A percentile compares a stretch with the other conserved stretches of the same genome.
These are phyloP conservation scores for Lethenteron reissneri DNA, from an alignment of 2,113 vertebrate species.

Conservation along the genomic window DNA sequence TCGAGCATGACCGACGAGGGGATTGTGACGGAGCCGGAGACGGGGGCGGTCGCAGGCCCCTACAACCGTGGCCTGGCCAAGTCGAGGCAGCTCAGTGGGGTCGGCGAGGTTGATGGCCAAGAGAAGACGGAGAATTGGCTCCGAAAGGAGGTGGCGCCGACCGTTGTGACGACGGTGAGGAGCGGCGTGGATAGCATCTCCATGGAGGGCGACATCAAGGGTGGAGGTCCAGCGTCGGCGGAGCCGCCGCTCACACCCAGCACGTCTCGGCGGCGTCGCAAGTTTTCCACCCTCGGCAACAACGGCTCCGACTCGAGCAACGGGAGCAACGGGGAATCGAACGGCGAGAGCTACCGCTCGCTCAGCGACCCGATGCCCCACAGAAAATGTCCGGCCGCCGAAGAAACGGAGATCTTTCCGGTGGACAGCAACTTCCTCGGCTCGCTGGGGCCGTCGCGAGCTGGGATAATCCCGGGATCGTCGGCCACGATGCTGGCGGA, in stretches of 20 bases:
- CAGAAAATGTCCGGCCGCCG: slow-evolving; percentile 29
- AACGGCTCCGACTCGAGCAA: slow-evolving; percentile 44
- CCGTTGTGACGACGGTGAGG: slow-evolving; percentile 11
- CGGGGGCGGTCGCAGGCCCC: slow-evolving; percentile 15
- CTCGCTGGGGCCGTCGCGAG: slow-evolving; percentile 36
- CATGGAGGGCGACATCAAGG: slow-evolving; percentile 16
- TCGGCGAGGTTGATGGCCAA: background rate
- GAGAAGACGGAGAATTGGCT: slow-evolving; percentile 11
- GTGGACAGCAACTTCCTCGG: slow-evolving; percentile 80
- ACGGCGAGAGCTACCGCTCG: slow-evolving; percentile 45
- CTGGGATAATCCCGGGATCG: slow-evolving; percentile 22
- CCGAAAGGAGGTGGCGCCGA: slow-evolving; percentile 10
- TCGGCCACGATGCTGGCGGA: slow-evolving; percentile 22
- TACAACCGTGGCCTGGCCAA: no score
- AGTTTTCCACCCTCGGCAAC: slow-evolving; percentile 40
- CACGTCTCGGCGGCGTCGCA: slow-evolving; percentile 48
- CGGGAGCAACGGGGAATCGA: slow-evolving; percentile 30
- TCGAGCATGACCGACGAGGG: slow-evolving; percentile 79
- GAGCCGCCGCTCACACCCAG: slow-evolving; percentile 48
- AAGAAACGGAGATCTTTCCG: slow-evolving; percentile 52
- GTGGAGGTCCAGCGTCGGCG: slow-evolving; percentile 18
- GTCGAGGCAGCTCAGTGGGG: no score
- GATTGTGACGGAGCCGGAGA: slow-evolving; percentile 70
- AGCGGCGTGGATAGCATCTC: slow-evolving; percentile 19
- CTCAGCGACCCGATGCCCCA: slow-evolving; percentile 93